Conservation (phyloP, 2,113 vertebrate genomes). For the Caloenas nicobarica region DNA sequence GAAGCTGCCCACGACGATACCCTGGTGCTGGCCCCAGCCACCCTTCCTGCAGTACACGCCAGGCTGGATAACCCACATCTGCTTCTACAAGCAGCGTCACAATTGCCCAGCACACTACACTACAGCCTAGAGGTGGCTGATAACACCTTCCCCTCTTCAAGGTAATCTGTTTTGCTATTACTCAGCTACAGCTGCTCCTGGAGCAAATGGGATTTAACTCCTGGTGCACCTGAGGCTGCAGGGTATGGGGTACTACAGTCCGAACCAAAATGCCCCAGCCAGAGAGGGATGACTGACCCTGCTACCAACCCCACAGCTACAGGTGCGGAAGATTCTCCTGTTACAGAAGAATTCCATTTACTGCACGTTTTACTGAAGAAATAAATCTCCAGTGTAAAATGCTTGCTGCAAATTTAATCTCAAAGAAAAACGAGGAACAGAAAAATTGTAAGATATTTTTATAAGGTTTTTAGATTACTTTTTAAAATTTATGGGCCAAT, state of each 20-base stretch:
- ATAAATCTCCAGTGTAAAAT: background rate
- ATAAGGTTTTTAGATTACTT: background rate
- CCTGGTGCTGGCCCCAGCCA: background rate
- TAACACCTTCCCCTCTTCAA: background rate
- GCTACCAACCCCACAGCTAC: background rate
- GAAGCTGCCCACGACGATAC: fast-evolving
- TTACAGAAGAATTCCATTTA: background rate
- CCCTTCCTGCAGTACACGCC: background rate
- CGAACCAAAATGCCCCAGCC: background rate
- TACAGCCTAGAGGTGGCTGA: fast-evolving
- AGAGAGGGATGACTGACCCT: background rate
- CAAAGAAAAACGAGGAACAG: background rate
- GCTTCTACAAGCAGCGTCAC: background rate
- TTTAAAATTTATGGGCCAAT: background rate
- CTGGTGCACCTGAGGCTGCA: background rate
- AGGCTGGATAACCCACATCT: background rate
- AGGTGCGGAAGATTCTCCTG: background rate
- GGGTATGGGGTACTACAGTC: background rate
- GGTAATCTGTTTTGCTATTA: background rate
- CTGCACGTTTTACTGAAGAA: background rate
- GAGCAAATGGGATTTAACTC: background rate
- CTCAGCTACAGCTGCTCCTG: background rate
- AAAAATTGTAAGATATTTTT: background rate
- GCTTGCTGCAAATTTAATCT: background rate
- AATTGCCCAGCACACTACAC: fast-evolving